Evolutionary conservation across 2,113 vertebrate species (phyloP).

Genomic region (Seriola dumerili): DNA sequence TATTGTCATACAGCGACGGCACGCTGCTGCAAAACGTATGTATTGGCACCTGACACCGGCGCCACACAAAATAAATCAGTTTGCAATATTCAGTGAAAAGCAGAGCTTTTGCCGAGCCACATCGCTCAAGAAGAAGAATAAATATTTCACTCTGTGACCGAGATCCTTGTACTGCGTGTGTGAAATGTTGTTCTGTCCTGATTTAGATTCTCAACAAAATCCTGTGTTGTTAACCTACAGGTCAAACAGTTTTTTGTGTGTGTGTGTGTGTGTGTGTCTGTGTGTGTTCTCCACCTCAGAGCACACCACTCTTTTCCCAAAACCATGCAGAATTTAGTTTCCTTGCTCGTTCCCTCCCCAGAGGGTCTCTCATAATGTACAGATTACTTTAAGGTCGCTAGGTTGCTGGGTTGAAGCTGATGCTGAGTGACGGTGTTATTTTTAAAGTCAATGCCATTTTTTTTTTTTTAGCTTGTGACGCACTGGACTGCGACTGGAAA

Average conservation of each 20-base stretch:
- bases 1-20: no score
- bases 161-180: not conserved
- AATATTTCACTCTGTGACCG: no score
- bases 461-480: conserved; percentile 25
- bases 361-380: conserved; percentile 69
- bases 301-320: conserved; percentile 20
- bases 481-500: not conserved
- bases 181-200: conserved; percentile 6
- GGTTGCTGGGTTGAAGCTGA: conserved; percentile 70
- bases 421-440: conserved; percentile 65
- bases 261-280: no score
- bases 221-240: conserved; percentile 11
- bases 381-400: conserved; percentile 73
- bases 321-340: conserved; percentile 64
- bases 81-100: not conserved
- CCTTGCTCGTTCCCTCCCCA: conserved; percentile 43
- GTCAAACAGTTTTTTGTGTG: not conserved
- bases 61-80: not conserved
- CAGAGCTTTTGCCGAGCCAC: no score
- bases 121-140: not conserved
- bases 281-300: not conserved
- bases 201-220: conserved; percentile 13
- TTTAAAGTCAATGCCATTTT: conserved; percentile 50
- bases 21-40: no score
- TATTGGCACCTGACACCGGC: no score